These are phyloP conservation scores for Atherinomorus stipes DNA, from an alignment of 2,113 vertebrate species.

Conservation along the genomic window DNA sequence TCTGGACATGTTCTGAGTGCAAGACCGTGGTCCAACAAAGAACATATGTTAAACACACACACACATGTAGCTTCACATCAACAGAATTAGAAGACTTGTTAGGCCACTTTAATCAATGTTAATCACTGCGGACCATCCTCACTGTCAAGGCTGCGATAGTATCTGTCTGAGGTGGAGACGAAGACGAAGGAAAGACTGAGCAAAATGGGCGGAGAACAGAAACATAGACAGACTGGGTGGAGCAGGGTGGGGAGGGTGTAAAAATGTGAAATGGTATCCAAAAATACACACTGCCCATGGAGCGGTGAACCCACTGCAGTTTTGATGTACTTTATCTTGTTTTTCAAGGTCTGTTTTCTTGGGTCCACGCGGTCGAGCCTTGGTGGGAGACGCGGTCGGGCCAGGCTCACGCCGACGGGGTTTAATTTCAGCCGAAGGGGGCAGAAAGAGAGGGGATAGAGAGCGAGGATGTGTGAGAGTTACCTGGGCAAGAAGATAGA, in stretches of 20 bases:
- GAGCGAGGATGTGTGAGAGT: conserved; percentile 34
- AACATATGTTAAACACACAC: conserved; percentile 23
- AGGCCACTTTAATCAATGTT: conserved; percentile 81
- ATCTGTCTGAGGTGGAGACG: conserved; percentile 68
- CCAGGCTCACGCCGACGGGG: conserved; percentile 38
- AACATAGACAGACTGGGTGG: conserved; percentile 42
- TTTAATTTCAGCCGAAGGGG: conserved; percentile 65
- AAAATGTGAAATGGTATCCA: conserved; percentile 66
- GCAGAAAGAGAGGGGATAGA: conserved; percentile 22
- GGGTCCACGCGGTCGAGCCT: conserved; percentile 45
- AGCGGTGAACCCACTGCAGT: conserved; percentile 54
- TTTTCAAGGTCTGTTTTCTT: conserved; percentile 74
- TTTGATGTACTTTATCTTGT: conserved; percentile 75
- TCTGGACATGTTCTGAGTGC: conserved; percentile 41
- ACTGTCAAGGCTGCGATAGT: conserved; percentile 70
- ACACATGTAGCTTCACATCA: conserved; percentile 19
- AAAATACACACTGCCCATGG: conserved; percentile 69
- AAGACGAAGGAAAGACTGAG: conserved; percentile 22
- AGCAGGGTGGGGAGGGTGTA: conserved; percentile 42
- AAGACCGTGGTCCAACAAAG: conserved; percentile 19
- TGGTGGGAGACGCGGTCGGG: conserved; percentile 47
- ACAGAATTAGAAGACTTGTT: conserved; percentile 70
- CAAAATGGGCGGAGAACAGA: conserved; percentile 23
- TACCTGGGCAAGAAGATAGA: conserved; percentile 56
- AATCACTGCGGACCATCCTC: conserved; percentile 79